A percentile compares a stretch with the other conserved stretches of the same genome.
Evolutionary conservation across 2,888 invertebrate genomes (phyloP).

Genomic region (Caenorhabditis macrosperma): DNA sequence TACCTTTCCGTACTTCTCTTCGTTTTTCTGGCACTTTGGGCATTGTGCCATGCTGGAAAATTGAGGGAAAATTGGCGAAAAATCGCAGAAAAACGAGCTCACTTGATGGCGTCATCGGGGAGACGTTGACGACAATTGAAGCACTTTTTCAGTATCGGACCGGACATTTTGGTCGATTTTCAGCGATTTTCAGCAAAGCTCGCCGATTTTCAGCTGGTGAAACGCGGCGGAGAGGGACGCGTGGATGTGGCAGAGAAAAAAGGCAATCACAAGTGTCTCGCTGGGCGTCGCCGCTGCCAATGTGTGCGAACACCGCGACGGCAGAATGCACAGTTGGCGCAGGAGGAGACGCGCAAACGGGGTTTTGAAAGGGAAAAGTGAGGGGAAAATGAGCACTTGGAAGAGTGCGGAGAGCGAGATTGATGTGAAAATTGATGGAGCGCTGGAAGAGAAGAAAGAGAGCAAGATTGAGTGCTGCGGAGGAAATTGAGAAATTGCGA

Average conservation of each 20-base stretch:
- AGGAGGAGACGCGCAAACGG: conserved; percentile 22
- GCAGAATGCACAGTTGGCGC: conserved; percentile 21
- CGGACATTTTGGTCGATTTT: conserved; percentile 39
- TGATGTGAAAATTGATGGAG: too few species aligned
- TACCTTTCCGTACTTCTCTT: conserved; percentile 75
- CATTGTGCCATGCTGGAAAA: conserved; percentile 65
- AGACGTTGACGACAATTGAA: conserved; percentile 62
- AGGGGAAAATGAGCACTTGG: not conserved
- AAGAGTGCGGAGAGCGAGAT: not conserved
- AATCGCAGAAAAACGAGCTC: conserved; percentile 6
- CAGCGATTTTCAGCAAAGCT: too few species aligned
- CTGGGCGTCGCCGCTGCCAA: not conserved
- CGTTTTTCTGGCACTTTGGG: conserved; percentile 74
- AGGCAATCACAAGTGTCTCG: conserved; percentile 29
- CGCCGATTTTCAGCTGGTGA: not conserved
- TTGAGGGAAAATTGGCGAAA: not conserved
- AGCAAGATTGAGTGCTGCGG: too few species aligned
- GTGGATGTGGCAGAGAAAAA: conserved; percentile 15
- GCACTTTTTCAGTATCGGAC: conserved; percentile 61
- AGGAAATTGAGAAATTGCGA: too few species aligned
- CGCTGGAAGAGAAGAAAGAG: too few species aligned
- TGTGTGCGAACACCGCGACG: conserved; percentile 41
- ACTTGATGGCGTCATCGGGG: conserved; percentile 36
- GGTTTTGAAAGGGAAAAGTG: not conserved
- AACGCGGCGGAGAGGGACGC: not conserved